A percentile compares a stretch with the other conserved stretches of the same genome.
These are phyloP conservation scores for Craniophora ligustri DNA, from an alignment of 2,888 invertebrate genomes.

Conservation along the genomic window DNA sequence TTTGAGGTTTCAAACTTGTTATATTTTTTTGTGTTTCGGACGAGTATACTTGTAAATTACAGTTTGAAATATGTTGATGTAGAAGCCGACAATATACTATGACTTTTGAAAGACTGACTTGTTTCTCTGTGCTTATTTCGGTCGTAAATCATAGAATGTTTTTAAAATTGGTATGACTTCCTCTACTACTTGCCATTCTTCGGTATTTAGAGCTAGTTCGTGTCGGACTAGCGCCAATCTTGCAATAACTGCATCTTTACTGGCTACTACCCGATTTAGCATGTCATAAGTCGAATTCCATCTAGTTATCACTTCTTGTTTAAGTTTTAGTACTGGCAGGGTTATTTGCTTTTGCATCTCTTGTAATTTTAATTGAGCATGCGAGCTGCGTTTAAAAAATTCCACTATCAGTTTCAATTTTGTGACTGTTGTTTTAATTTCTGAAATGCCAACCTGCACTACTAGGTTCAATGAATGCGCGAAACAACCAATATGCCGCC, in stretches of 20 bases:
- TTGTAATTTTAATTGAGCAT: slow-evolving; percentile 2
- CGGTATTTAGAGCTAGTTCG: slow-evolving; percentile 4
- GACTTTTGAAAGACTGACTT: slow-evolving; percentile 4
- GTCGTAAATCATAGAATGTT: slow-evolving; percentile 1
- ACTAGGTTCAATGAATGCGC: slow-evolving; percentile 15
- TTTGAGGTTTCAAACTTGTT: too few relatives aligned
- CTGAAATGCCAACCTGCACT: slow-evolving; percentile 1
- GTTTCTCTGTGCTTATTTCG: slow-evolving; percentile 5
- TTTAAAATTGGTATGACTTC: slow-evolving; percentile 4
- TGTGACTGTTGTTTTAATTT: slow-evolving; percentile 9
- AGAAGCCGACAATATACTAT: too few relatives aligned
- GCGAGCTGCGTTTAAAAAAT: slow-evolving; percentile 8
- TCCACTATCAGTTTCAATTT: slow-evolving; percentile 12
- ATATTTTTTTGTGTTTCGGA: too few relatives aligned
- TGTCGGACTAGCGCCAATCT: slow-evolving; percentile 1
- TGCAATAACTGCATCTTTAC: slow-evolving; percentile 6
- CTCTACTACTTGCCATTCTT: slow-evolving; percentile 2
- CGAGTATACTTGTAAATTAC: too few relatives aligned
- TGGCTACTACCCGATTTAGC: background rate
- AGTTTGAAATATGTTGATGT: too few relatives aligned
- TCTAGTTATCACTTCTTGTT: background rate
- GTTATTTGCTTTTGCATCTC: slow-evolving; percentile 1
- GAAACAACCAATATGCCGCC: slow-evolving; percentile 24
- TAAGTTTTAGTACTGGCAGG: slow-evolving; percentile 14
- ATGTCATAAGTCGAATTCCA: too few relatives aligned